phyloP scores from a whole-genome alignment of 2,797 vertebrate species.

The Myotis vivesi region DNA sequence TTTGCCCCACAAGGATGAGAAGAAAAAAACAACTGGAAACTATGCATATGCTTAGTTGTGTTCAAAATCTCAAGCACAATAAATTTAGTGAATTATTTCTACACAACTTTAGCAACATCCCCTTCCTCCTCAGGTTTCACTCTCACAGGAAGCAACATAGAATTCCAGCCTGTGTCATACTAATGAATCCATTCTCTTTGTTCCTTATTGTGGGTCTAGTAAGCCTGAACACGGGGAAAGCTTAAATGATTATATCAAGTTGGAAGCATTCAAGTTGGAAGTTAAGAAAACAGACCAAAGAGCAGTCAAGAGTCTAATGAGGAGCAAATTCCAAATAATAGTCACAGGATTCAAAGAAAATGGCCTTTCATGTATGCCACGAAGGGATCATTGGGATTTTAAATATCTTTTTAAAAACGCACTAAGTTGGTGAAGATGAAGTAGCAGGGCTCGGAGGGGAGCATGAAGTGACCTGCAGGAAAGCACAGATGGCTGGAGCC shows the following conservation, averaged over 20 bases:
- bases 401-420: neutral
- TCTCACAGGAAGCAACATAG: neutral
- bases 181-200: neutral
- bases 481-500: constrained; percentile 58
- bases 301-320: neutral
- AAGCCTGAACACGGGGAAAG: constrained; percentile 55
- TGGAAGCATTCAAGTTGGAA: constrained; percentile 57
- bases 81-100: neutral
- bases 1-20: neutral
- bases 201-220: neutral
- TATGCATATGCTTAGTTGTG: neutral
- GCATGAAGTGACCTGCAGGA: constrained; percentile 5
- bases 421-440: constrained; percentile 44
- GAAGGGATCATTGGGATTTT: neutral
- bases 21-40: neutral
- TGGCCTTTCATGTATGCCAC: neutral
- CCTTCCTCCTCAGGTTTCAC: neutral
- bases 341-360: constrained; percentile 43
- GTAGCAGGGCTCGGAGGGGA: neutral
- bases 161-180: neutral
- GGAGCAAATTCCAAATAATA: constrained; percentile 30
- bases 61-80: constrained; percentile 26
- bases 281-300: constrained; percentile 6
- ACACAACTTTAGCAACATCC: neutral
- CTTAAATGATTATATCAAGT: constrained; percentile 76